phyloP scores from a whole-genome alignment of 2,888 invertebrate genomes.

The Pyrochroa serraticornis region DNA sequence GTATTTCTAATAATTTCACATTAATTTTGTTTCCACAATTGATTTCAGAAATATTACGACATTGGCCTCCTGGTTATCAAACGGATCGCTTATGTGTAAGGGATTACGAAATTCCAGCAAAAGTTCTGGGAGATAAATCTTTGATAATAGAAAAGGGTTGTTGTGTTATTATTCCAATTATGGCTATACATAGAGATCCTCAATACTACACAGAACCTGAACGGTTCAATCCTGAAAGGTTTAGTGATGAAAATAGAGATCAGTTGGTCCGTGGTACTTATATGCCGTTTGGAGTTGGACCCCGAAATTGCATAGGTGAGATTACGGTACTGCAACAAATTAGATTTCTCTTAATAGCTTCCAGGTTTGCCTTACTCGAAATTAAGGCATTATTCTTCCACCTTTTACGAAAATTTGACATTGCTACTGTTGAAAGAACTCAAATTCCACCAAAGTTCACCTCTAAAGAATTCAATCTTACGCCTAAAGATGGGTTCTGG shows the following conservation, averaged over 20 bases:
- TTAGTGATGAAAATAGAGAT: conserved; percentile 60
- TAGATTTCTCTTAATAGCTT: conserved; percentile 34
- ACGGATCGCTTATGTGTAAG: conserved; percentile 63
- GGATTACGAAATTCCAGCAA: conserved; percentile 61
- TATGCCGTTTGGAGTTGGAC: conserved; percentile 61
- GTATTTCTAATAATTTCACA: too few species aligned
- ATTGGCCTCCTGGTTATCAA: conserved; percentile 53
- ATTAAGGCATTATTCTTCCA: conserved; percentile 54
- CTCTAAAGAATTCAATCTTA: conserved; percentile 51
- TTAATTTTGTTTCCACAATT: neutral
- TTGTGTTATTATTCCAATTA: conserved; percentile 57
- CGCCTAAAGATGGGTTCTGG: conserved; percentile 52
- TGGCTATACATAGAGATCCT: conserved; percentile 63
- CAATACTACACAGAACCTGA: conserved; percentile 63
- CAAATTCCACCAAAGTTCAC: conserved; percentile 40
- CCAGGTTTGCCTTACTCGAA: conserved; percentile 49
- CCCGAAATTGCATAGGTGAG: conserved; percentile 48
- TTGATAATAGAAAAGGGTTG: conserved; percentile 55
- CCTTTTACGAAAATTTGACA: conserved; percentile 49
- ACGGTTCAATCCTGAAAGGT: conserved; percentile 62
- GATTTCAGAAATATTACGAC: too few species aligned
- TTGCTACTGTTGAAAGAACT: conserved; percentile 36
- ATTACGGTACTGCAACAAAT: neutral
- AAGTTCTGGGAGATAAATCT: conserved; percentile 48
- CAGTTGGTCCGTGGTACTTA: conserved; percentile 60